Percentiles rank a stretch among this genome's conserved stretches.
These are phyloP conservation scores for Heterotilapia buettikoferi DNA, from an alignment of 2,113 vertebrate genomes.

Conservation along the genomic window DNA sequence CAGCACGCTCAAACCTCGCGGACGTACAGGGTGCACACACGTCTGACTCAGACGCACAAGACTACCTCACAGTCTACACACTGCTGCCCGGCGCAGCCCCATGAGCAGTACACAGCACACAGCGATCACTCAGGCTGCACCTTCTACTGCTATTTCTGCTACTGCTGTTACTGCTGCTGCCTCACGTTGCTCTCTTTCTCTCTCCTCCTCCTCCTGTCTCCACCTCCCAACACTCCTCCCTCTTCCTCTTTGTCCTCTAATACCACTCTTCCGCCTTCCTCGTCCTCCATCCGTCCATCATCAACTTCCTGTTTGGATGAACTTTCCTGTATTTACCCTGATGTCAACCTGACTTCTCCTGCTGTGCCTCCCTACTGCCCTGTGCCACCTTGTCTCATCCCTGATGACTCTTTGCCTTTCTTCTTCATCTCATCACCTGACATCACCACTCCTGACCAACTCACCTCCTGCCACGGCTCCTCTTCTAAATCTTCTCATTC, in stretches of 20 bases:
- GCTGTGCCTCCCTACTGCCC: conserved; percentile 22
- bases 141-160: conserved; percentile 76
- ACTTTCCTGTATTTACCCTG: conserved; percentile 73
- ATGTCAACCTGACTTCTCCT: conserved; percentile 42
- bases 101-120: conserved; percentile 44
- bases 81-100: conserved; percentile 11
- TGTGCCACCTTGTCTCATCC: conserved; percentile 71
- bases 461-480: conserved; percentile 9
- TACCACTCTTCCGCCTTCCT: neutral
- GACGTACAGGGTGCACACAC: conserved; percentile 20
- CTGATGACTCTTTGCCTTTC: conserved; percentile 63
- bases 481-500: conserved; percentile 1
- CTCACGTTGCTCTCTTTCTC: conserved; percentile 81
- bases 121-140: conserved; percentile 66
- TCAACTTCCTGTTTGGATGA: conserved; percentile 62
- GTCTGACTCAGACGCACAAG: conserved; percentile 20
- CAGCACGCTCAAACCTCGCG: conserved; percentile 27
- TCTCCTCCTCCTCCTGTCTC: conserved; percentile 79
- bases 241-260: conserved; percentile 24
- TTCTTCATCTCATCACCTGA: conserved; percentile 66
- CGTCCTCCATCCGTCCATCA: neutral
- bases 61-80: conserved; percentile 32
- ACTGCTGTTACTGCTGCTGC: conserved; percentile 76
- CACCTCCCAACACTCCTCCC: conserved; percentile 45
- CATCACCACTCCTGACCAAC: conserved; percentile 22